phyloP scores from a whole-genome alignment of 2,888 invertebrate species.

The Pogonocherus hispidulus region DNA sequence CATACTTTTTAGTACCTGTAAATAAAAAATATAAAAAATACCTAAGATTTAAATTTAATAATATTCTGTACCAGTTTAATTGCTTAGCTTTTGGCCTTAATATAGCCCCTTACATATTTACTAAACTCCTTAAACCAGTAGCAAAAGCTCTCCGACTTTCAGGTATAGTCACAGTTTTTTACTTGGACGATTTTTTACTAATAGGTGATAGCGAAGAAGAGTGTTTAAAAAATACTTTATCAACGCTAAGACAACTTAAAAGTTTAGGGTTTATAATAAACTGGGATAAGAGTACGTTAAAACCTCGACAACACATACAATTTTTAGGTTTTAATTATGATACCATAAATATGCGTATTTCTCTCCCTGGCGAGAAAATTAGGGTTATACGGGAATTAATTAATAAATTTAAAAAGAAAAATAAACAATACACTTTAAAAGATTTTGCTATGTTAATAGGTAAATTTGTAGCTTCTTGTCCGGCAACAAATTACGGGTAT shows the following conservation, averaged over 20 bases:
- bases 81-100: not conserved
- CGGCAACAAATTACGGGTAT: not conserved
- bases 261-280: not conserved
- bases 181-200: not conserved
- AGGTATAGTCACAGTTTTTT: not conserved
- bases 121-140: not conserved
- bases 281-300: not conserved
- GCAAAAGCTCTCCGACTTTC: not conserved
- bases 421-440: not conserved
- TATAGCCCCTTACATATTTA: conserved; percentile 1
- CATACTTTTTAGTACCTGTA: not conserved
- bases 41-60: not conserved
- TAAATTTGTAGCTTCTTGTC: not conserved
- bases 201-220: not conserved
- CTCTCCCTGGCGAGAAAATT: not conserved
- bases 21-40: not conserved
- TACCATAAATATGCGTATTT: not conserved
- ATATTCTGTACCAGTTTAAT: not conserved
- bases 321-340: not conserved
- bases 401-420: not conserved
- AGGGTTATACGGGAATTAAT: not conserved
- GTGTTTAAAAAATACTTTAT: not conserved
- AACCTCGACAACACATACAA: too few relatives aligned
- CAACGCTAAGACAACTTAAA: not conserved
- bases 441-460: not conserved